Conservation (phyloP, 1,140 invertebrate genomes). For the Scylla paramamosain region DNA sequence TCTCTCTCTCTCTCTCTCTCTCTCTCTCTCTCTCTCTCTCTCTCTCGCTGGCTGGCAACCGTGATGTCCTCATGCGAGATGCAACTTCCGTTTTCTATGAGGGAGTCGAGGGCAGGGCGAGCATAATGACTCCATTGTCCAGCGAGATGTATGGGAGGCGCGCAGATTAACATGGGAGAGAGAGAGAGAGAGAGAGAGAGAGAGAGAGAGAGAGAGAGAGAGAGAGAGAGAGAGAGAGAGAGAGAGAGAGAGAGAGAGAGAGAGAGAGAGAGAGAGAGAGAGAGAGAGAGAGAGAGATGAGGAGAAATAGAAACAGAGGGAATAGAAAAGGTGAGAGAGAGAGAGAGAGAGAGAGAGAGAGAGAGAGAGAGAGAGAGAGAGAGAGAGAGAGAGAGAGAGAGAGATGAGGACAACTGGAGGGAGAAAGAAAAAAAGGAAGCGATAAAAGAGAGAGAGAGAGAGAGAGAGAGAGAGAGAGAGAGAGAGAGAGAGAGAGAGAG, state of each 20-base stretch:
- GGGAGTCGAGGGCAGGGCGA: conserved; percentile 37
- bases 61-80: conserved; percentile 44
- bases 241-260: too few species aligned
- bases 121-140: conserved; percentile 68
- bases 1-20: too few species aligned
- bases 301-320: not conserved
- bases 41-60: not conserved
- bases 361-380: conserved; percentile 50
- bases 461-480: conserved; percentile 5
- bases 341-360: conserved; percentile 36
- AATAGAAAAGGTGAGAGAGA: not conserved
- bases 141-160: conserved; percentile 56
- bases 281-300: not conserved
- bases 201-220: conserved; percentile 1
- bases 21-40: too few species aligned
- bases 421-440: not conserved
- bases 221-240: conserved; percentile 1
- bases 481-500: conserved; percentile 48
- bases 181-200: conserved; percentile 27
- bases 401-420: not conserved
- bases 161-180: conserved; percentile 54
- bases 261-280: not conserved
- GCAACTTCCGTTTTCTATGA: conserved; percentile 65
- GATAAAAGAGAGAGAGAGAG: not conserved
- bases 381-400: not conserved